phyloP scores from a whole-genome alignment of 2,797 vertebrate genomes.

The Takifugu ocellatus region DNA sequence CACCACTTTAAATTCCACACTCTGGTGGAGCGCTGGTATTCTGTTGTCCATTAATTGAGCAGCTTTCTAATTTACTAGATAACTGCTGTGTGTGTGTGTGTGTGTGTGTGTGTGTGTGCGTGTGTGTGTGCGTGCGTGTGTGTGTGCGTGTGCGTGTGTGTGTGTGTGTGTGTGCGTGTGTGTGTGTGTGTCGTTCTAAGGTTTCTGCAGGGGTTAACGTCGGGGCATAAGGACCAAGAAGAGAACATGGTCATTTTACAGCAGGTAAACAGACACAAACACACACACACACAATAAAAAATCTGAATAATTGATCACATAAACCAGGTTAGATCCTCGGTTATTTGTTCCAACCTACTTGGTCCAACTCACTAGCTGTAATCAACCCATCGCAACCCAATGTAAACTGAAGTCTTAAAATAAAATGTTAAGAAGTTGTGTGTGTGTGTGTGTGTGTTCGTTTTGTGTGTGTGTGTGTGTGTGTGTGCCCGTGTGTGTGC shows the following conservation, averaged over 20 bases:
- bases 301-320: too few species aligned
- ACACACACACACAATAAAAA: neutral
- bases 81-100: conserved; percentile 3
- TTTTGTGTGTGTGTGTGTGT: neutral
- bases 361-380: too few species aligned
- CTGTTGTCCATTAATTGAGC: neutral
- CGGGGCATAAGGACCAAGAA: neutral
- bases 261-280: neutral
- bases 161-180: neutral
- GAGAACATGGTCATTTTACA: neutral
- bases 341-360: too few species aligned
- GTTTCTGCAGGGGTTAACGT: neutral
- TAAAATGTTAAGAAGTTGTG: too few species aligned
- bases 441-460: neutral
- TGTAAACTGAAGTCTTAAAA: too few species aligned
- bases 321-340: too few species aligned
- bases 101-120: conserved; percentile 1
- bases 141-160: neutral
- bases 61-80: conserved; percentile 9
- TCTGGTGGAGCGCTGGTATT: conserved; percentile 5
- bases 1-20: neutral
- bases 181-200: neutral
- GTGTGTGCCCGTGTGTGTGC: neutral
- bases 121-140: neutral
- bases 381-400: too few species aligned